A percentile compares a stretch with the other conserved stretches of the same genome.
Evolutionary conservation across 2,888 invertebrate species (phyloP).

Genomic region (Brenthis daphne): DNA sequence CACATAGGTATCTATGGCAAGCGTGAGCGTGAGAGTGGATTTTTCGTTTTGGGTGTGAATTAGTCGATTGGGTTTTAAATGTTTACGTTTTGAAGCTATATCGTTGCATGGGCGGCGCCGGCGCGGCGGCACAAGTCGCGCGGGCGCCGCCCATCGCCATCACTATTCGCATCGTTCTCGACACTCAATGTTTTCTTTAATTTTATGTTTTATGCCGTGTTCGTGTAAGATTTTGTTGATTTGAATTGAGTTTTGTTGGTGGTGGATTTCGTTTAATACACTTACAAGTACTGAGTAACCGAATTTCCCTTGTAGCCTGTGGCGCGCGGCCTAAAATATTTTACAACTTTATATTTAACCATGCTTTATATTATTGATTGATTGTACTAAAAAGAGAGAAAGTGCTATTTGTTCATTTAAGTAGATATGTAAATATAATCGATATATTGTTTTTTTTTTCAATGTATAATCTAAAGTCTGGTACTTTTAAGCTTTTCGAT

Average conservation of each 20-base stretch:
- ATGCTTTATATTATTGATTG: slow-evolving; percentile 23
- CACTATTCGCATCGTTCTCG: slow-evolving; percentile 76
- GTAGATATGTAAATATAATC: slow-evolving; percentile 16
- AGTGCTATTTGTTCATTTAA: neutral
- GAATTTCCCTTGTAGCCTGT: slow-evolving; percentile 46
- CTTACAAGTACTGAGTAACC: slow-evolving; percentile 61
- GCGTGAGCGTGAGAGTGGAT: slow-evolving; percentile 83
- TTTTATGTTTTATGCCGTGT: slow-evolving; percentile 80
- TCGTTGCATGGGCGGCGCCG: slow-evolving; percentile 75
- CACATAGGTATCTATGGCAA: slow-evolving; percentile 83
- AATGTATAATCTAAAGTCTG: slow-evolving; percentile 14
- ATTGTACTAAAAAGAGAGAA: slow-evolving; percentile 23
- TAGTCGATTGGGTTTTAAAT: slow-evolving; percentile 83
- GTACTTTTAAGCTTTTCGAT: slow-evolving; percentile 3
- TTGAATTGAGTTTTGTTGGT: slow-evolving; percentile 81
- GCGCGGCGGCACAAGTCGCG: slow-evolving; percentile 55
- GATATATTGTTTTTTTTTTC: neutral
- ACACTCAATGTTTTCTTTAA: slow-evolving; percentile 79
- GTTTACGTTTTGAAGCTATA: slow-evolving; percentile 81
- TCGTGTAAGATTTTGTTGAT: slow-evolving; percentile 81
- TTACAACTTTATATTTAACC: slow-evolving; percentile 17
- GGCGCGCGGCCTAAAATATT: slow-evolving; percentile 42
- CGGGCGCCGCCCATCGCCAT: slow-evolving; percentile 75
- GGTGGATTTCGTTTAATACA: slow-evolving; percentile 83
- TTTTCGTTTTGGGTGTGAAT: slow-evolving; percentile 82